phyloP scores from a whole-genome alignment of 1,140 invertebrate species.

The Marisa cornuarietis region DNA sequence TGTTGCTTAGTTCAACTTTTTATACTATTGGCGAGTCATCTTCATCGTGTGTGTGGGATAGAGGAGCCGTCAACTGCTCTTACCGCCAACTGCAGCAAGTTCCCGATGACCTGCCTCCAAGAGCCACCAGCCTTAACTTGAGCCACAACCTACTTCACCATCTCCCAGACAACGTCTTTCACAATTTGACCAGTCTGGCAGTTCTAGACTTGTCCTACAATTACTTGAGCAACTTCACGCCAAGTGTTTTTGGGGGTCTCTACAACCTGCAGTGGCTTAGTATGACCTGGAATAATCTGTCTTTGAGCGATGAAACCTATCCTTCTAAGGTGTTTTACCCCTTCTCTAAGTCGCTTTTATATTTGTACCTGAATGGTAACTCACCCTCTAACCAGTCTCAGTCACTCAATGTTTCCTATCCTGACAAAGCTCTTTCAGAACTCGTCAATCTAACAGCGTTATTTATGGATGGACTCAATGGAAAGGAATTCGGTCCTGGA shows the following conservation, averaged over 20 bases:
- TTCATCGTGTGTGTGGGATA: not conserved
- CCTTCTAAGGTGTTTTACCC: not conserved
- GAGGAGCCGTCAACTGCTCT: not conserved
- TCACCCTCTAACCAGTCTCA: not conserved
- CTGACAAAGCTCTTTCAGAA: not conserved
- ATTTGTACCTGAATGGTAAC: not conserved
- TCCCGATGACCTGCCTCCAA: not conserved
- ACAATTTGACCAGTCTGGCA: not conserved
- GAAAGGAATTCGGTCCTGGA: not conserved
- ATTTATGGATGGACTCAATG: not conserved
- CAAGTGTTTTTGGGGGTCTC: not conserved
- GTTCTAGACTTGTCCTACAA: slow-evolving; percentile 13
- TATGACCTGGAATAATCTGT: not conserved
- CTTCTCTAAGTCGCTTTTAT: not conserved
- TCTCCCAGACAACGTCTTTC: not conserved
- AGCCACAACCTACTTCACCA: not conserved
- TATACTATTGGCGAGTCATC: not conserved
- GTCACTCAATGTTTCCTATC: not conserved
- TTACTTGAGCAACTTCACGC: not conserved
- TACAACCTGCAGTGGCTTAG: not conserved
- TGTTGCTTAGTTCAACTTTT: no score
- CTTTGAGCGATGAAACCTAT: not conserved
- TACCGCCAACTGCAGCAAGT: not conserved
- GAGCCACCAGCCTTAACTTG: not conserved
- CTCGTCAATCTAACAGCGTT: not conserved